Base-by-base conservation (phyloP, 2,113 vertebrate genomes). In the Eurypyga helias region DNA sequence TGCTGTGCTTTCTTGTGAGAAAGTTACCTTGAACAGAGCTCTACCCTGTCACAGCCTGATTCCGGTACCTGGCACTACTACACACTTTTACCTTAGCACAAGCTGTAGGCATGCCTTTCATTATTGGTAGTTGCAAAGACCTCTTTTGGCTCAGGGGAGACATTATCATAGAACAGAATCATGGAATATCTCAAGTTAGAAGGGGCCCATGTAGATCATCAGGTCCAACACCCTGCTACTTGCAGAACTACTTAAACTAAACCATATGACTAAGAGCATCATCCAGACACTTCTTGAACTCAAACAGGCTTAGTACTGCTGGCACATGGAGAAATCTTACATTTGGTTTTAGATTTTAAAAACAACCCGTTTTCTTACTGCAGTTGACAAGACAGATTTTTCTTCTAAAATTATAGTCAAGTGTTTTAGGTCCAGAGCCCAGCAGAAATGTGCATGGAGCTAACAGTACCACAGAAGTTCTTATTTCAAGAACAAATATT, bases 101-200 rank as follows among this genome's bases (percentile, higher is more conserved):
- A 19, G 19, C 29, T n/a, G 6, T 14, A 52, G 18, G 19, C 13
- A 16, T 12, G 28, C 7, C 16, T n/a, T 60, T 65, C 57, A 28
- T 48, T n/a, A 24, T 0, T 62, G 28, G 11, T 6, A n/a, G 31
- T 1, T 62, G 21, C 28, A 58, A 82, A 66, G 36, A 76, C 17
- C 19, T 70, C 41, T 23, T 55, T 60, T 38, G 52, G 66, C 25
- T 77, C 46, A 25, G 41, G 3, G 34, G 6, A 73, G 18, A 36
- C 0, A 1, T 43, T 31, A 9, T 7, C 4, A 0, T 3, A 23
- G 28, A 78, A 83, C 0, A 64, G 38, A 87, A 61, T 26, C 36
- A 66, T 5, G 46, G 25, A 46, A 11, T 28, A n/a, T 17, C 58
- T 52, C 2, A 1, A 62, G 15, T 17, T 72, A 31, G 31, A 28